Conservation (phyloP, 2,797 vertebrate genomes). For the Arrhamphus sclerolepis region DNA sequence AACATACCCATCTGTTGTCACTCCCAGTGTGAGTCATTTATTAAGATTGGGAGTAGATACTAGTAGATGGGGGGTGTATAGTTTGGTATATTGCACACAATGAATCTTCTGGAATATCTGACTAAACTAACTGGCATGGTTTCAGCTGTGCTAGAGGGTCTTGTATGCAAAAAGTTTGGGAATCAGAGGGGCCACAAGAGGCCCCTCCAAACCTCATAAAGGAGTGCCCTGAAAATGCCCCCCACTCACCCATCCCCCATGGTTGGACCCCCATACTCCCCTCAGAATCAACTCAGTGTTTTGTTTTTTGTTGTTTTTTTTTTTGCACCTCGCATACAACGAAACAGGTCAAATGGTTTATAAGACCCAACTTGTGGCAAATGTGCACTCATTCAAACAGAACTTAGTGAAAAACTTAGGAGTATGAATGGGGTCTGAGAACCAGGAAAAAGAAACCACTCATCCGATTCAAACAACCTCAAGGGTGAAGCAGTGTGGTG, state of each 20-base stretch:
- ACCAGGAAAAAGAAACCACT: constrained; percentile 77
- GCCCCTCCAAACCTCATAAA: constrained; percentile 75
- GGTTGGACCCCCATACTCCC: constrained; percentile 32
- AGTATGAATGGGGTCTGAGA: constrained; percentile 74
- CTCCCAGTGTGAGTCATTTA: constrained; percentile 32
- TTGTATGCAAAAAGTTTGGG: constrained; percentile 46
- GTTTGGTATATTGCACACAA: constrained; percentile 25
- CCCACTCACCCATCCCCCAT: constrained; percentile 49
- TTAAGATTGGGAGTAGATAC: constrained; percentile 25
- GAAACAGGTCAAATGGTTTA: constrained; percentile 82
- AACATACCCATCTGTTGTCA: constrained; percentile 29
- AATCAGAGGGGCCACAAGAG: constrained; percentile 66
- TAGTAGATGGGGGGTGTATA: constrained; percentile 20
- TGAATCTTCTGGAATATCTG: constrained; percentile 41
- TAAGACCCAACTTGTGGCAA: constrained; percentile 75
- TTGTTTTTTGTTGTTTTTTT: too few relatives aligned
- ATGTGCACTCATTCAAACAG: constrained; percentile 78
- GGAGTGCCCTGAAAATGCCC: constrained; percentile 72
- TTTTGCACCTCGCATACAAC: too few relatives aligned
- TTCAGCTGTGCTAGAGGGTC: constrained; percentile 59
- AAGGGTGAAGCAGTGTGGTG: constrained; percentile 76
- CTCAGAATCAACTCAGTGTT: constrained; percentile 61
- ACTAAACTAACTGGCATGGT: constrained; percentile 63
- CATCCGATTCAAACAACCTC: constrained; percentile 79
- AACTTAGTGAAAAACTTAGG: constrained; percentile 72